phyloP scores from a whole-genome alignment of 2,113 vertebrate species.

The Hirundichthys speculiger region DNA sequence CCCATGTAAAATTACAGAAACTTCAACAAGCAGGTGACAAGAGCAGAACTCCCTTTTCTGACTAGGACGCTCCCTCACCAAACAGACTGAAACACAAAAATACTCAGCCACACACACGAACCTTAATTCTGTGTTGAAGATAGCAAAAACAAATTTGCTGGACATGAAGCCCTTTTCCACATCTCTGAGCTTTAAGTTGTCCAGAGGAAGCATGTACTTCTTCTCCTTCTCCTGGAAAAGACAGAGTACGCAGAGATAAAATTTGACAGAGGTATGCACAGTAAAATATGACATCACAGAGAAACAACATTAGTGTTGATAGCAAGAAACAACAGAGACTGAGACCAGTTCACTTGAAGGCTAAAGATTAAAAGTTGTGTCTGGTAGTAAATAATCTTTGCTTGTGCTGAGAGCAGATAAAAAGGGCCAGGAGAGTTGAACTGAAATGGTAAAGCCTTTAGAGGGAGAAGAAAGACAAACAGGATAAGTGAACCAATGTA shows the following conservation, averaged over 20 bases:
- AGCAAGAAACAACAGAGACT: slow-evolving; percentile 28
- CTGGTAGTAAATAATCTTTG: slow-evolving; percentile 48
- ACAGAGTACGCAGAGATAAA: slow-evolving; percentile 56
- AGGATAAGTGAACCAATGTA: slow-evolving; percentile 27
- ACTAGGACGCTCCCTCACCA: slow-evolving; percentile 22
- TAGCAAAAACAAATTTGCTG: slow-evolving; percentile 85
- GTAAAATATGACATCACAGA: slow-evolving; percentile 56
- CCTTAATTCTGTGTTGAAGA: slow-evolving; percentile 91
- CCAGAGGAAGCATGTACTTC: slow-evolving; percentile 93
- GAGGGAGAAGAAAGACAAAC: slow-evolving; percentile 12
- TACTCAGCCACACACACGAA: slow-evolving; percentile 44
- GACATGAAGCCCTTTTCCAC: slow-evolving; percentile 90
- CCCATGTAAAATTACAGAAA: slow-evolving; percentile 39
- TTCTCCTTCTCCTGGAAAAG: slow-evolving; percentile 90
- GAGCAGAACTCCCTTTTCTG: slow-evolving; percentile 49
- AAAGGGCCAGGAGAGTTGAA: slow-evolving; percentile 16
- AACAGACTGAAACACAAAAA: slow-evolving; percentile 6
- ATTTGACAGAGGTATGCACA: slow-evolving; percentile 52
- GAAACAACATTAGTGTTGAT: slow-evolving; percentile 65
- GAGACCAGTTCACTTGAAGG: slow-evolving; percentile 19
- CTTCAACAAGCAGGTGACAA: slow-evolving; percentile 51
- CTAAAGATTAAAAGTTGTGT: slow-evolving; percentile 36
- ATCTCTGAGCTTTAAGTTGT: slow-evolving; percentile 88
- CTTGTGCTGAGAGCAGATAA: slow-evolving; percentile 9
- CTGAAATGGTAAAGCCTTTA: slow-evolving; percentile 9